Evolutionary conservation across 1,140 invertebrate genomes (phyloP), one percentile per base, ranked within the genome.

Genomic region (Drosophila equinoxialis): DNA sequence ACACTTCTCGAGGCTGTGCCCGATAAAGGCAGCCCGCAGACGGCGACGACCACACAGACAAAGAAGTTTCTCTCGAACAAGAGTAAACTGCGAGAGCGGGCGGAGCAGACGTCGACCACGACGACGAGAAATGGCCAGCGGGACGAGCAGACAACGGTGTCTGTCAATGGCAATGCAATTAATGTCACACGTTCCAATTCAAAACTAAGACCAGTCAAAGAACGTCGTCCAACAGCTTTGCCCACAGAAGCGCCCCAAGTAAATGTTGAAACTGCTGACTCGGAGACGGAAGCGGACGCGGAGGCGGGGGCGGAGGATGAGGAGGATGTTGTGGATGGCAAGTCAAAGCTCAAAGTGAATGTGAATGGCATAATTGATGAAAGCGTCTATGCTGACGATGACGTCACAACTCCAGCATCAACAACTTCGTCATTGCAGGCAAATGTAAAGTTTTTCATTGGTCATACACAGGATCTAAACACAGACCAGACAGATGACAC

Each of bases 401-500:
- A 67, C 54, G 48, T 76, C 51, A 62, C 42, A 61, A 58, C 61
- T n/a, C 45, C 77, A 14, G 45, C 45, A 61, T 64, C 66, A 37
- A 30, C 35, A 57, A 11, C 48, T 30, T 23, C 39, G 41, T 23
- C 39, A 68, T 41, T 68, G 65, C 57, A 72, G 68, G 66, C 69
- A 59, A 85, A 79, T 78, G 87, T 90, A 63, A 90, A 90, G 81
- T 91, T 91, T 82, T 91, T 91, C 81, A 91, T 90, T 82, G 89
- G 89, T 83, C 79, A 77, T 61, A 87, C 83, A 76, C 83, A 89
- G 83, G 84, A 87, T 74, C 72, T 77, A 70, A 77, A 68, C 77
- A 48, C 65, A 33, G 68, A 72, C 35, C 73, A 81, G 63, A 71
- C 70, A 62, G 84, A 87, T 48, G 77, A 90, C 78, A 77, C 73